Conservation (phyloP, 2,797 vertebrate species). For the Epinephelus malabaricus region DNA sequence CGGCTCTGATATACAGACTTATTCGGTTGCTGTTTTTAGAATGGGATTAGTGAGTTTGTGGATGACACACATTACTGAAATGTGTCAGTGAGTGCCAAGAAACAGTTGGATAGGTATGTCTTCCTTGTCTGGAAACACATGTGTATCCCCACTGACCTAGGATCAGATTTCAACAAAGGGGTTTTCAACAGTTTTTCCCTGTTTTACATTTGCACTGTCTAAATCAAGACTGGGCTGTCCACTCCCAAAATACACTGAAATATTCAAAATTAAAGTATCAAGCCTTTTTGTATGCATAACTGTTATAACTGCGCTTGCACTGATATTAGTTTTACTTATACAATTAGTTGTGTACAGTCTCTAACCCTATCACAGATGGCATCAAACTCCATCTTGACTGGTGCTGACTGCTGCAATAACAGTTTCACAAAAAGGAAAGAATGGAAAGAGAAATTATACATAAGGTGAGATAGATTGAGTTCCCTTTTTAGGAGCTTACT, state of each 20-base stretch:
- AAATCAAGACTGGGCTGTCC: not conserved
- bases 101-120: conserved; percentile 29
- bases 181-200: not conserved
- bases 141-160: conserved; percentile 14
- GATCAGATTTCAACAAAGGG: conserved; percentile 27
- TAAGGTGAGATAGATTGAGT: not conserved
- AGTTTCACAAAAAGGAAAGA: not conserved
- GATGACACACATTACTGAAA: conserved; percentile 38
- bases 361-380: not conserved
- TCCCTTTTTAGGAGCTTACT: not conserved
- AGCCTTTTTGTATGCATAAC: not conserved
- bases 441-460: conserved; percentile 2
- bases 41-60: conserved; percentile 11
- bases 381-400: not conserved
- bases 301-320: not conserved
- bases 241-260: conserved; percentile 2
- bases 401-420: conserved; percentile 12
- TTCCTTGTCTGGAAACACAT: conserved; percentile 41
- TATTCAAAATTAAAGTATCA: not conserved
- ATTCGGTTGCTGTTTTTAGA: conserved; percentile 19
- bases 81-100: conserved; percentile 25
- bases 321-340: conserved; percentile 8
- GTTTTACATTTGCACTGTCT: not conserved
- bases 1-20: not conserved
- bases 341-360: not conserved